phyloP scores from a whole-genome alignment of 2,888 invertebrate species.

The Agriotes lineatus region DNA sequence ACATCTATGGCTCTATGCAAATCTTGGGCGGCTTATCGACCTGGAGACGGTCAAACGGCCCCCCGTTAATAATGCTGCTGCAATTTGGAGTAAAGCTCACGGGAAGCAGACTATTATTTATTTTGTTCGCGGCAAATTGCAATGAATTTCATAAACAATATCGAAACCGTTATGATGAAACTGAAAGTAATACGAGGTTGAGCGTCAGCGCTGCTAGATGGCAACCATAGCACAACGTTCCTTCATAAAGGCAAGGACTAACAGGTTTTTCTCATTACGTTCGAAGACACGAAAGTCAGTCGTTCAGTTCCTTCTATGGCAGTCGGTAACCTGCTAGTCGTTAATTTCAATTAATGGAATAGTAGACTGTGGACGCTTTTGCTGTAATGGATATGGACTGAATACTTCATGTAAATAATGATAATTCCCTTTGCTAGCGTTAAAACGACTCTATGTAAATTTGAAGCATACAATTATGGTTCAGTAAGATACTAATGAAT shows the following conservation, averaged over 20 bases:
- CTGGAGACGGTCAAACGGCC: background rate
- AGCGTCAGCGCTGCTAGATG: slow-evolving; percentile 33
- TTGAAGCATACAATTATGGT: no score
- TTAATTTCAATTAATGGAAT: no score
- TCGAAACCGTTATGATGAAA: slow-evolving; percentile 39
- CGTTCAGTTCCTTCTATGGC: background rate
- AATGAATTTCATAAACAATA: slow-evolving; percentile 38
- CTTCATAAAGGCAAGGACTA: slow-evolving; percentile 17
- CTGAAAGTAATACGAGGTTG: slow-evolving; percentile 35
- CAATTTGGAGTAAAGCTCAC: background rate
- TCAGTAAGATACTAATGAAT: no score
- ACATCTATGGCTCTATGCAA: slow-evolving; percentile 13
- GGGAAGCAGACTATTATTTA: background rate
- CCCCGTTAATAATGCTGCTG: background rate
- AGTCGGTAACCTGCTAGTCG: no score
- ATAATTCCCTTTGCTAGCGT: no score
- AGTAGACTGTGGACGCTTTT: no score
- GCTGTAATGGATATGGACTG: no score
- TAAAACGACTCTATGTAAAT: no score
- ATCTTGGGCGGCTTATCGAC: background rate
- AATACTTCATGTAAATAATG: no score
- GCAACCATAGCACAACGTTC: slow-evolving; percentile 25
- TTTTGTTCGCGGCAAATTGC: slow-evolving; percentile 24
- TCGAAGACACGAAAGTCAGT: background rate
- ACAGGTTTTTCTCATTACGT: slow-evolving; percentile 29